These are phyloP conservation scores for Cantharis lateralis DNA, from an alignment of 2,888 invertebrate genomes.

Conservation along the genomic window DNA sequence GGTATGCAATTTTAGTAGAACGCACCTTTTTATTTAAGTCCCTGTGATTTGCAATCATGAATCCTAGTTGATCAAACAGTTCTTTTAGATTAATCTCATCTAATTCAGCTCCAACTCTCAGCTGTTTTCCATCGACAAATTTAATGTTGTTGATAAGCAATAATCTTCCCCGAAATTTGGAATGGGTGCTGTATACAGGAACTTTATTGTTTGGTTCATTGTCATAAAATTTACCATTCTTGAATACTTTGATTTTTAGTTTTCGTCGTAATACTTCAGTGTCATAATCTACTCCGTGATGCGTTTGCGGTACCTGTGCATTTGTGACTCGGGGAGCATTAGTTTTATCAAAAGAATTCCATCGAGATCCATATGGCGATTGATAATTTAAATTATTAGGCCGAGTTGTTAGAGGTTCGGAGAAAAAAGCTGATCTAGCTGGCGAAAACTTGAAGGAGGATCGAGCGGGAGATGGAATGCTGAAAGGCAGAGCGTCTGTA, in stretches of 20 bases:
- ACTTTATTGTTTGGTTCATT: slow-evolving; percentile 23
- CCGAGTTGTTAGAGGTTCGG: neutral
- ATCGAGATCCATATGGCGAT: neutral
- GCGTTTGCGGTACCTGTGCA: neutral
- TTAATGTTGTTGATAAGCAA: slow-evolving; percentile 51
- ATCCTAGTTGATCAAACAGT: slow-evolving; percentile 66
- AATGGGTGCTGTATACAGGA: slow-evolving; percentile 44
- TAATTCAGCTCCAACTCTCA: slow-evolving; percentile 62
- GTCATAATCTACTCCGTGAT: neutral
- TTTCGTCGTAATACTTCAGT: neutral
- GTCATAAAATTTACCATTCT: slow-evolving; percentile 26
- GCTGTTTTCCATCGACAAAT: slow-evolving; percentile 40
- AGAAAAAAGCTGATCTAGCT: slow-evolving; percentile 7
- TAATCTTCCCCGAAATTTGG: slow-evolving; percentile 44
- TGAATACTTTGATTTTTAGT: slow-evolving; percentile 7
- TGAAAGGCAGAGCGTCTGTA: neutral
- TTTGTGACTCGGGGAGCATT: neutral
- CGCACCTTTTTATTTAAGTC: slow-evolving; percentile 55
- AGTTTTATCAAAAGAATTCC: neutral
- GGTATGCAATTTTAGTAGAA: neutral
- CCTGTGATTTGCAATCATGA: slow-evolving; percentile 55
- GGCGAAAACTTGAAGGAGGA: neutral
- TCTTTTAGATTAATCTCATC: slow-evolving; percentile 64
- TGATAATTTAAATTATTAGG: neutral
- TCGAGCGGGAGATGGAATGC: neutral